Conservation (phyloP, 2,113 vertebrate genomes). For the Varanus komodoensis region DNA sequence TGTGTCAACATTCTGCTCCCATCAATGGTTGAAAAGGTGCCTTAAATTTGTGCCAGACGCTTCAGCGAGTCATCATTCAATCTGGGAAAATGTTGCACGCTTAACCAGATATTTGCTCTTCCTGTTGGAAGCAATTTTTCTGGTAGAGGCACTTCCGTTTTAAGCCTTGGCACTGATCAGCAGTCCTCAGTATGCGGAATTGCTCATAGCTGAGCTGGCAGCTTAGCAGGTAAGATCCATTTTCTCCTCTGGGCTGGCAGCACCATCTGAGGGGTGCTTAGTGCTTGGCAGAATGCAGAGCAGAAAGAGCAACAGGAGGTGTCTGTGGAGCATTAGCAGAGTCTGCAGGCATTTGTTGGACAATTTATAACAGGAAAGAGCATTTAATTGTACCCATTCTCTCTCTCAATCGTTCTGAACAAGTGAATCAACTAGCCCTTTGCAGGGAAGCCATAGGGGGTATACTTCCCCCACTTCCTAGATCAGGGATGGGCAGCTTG, state of each 20-base stretch:
- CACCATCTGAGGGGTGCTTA: not conserved
- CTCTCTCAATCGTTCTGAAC: not conserved
- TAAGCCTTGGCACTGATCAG: conserved; percentile 19
- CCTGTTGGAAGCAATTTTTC: conserved; percentile 45
- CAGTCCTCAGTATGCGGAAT: conserved; percentile 21
- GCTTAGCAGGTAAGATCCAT: not conserved
- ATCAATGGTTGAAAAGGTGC: conserved; percentile 52
- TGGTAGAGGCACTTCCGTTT: conserved; percentile 30
- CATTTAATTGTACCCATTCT: not conserved
- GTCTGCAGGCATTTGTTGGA: not conserved
- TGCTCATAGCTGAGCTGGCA: conserved; percentile 35
- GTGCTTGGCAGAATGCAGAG: not conserved
- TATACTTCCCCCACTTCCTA: not conserved
- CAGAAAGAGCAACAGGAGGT: not conserved
- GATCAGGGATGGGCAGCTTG: no score
- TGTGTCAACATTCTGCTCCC: conserved; percentile 29
- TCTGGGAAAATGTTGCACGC: conserved; percentile 36
- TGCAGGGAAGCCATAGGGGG: not conserved
- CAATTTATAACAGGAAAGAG: not conserved
- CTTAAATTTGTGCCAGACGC: conserved; percentile 58
- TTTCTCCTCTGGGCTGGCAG: not conserved
- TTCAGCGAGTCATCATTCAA: conserved; percentile 61
- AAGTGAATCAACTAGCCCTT: no score
- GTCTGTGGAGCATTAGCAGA: not conserved
- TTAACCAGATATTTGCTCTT: conserved; percentile 49